Evolutionary conservation across 2,888 invertebrate species (phyloP).

Genomic region (Synergus gifuensis): DNA sequence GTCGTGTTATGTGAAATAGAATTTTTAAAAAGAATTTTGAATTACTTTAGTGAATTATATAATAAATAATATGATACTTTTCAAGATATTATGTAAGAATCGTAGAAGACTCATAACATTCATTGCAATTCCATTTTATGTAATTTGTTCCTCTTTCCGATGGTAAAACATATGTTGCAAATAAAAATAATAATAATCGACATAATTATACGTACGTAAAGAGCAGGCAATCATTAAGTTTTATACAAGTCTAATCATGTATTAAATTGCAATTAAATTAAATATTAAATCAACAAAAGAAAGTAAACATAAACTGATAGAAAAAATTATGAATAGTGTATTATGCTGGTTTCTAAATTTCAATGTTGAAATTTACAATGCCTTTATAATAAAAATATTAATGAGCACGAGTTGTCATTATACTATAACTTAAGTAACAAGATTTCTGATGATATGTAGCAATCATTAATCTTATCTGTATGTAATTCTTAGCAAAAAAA

Average conservation of each 20-base stretch:
- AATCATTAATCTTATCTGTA: constrained; percentile 5
- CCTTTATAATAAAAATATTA: constrained; percentile 22
- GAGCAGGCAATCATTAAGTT: neutral
- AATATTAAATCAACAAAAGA: neutral
- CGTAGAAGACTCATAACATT: constrained; percentile 7
- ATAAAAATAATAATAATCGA: neutral
- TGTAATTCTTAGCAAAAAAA: neutral
- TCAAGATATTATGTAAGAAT: neutral
- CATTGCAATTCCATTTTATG: neutral
- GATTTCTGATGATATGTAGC: neutral
- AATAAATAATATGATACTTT: neutral
- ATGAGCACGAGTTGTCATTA: constrained; percentile 19
- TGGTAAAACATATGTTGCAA: neutral
- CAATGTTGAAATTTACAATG: neutral
- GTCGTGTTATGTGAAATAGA: neutral
- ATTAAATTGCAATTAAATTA: constrained; percentile 5
- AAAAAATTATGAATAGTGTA: neutral
- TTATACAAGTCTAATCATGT: neutral
- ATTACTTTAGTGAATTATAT: neutral
- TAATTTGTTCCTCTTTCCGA: neutral
- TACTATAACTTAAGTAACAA: constrained; percentile 4
- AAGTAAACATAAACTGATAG: neutral
- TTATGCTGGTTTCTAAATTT: neutral
- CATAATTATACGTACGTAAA: neutral
- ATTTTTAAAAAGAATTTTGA: neutral